Base-by-base conservation (phyloP, 2,113 vertebrate species). In the Galeopterus variegatus region DNA sequence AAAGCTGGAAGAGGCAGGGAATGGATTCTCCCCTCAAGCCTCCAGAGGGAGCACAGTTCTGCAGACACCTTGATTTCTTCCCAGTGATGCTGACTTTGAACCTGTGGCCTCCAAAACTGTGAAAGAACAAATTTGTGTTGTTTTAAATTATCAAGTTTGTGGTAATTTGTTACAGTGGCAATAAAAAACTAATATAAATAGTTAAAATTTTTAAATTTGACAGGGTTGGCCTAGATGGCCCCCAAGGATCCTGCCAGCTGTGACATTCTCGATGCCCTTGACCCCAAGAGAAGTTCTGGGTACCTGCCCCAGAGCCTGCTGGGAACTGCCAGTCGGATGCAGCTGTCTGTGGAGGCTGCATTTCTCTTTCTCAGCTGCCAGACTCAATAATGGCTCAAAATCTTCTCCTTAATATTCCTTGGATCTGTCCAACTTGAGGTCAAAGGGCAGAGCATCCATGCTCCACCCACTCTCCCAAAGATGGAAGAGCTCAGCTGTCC, bases 361-460 rank as follows among this genome's bases (percentile, higher is more conserved):
- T 17, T 31, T 76, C 58, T 79, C 56, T 28, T 81, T 58, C 94
- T 96, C 83, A 28, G 84, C 24, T 26, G 28, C n/a, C 33, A 56
- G 36, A 17, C 52, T 94, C n/a, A 15, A 1, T 36, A 50, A 60
- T 1, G 12, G 52, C n/a, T 62, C 67, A 4, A 58, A 58, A 52
- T 48, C 31, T 54, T 24, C 50, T 80, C 45, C 31, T 65, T 69
- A 50, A 52, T 6, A 18, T 9, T 52, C 50, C n/a, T 48, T 72
- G 58, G 10, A 14, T 69, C n/a, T 48, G 36, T 58, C 64, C 84
- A 83, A 41, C 58, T 82, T 80, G 18, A 73, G 65, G 64, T 52
- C 75, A 92, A 82, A 89, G 94, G 80, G 45, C 84, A 97, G 48
- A 91, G 82, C n/a, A 64, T 28, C 33, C 76, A 17, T 31, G 36